Evolutionary conservation across 2,797 vertebrate species (phyloP).

Genomic region (Lepilemur septentrionalis): DNA sequence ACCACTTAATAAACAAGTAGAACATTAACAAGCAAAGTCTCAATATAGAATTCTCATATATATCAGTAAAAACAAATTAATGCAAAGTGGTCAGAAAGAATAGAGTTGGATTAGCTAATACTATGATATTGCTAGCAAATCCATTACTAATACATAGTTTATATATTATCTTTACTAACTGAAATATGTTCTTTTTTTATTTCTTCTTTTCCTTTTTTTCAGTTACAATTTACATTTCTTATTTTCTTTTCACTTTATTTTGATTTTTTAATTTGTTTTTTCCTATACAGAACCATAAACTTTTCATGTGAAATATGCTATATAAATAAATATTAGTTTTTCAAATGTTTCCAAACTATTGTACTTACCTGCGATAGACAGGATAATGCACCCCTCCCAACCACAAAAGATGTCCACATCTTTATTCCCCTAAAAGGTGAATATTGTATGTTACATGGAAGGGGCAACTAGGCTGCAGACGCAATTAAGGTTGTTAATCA

Average conservation of each 20-base stretch:
- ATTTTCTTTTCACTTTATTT: background rate
- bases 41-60: background rate
- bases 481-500: background rate
- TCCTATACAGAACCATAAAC: background rate
- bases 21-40: background rate
- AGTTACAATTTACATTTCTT: background rate
- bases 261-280: background rate
- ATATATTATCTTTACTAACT: background rate
- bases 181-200: background rate
- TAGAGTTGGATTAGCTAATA: background rate
- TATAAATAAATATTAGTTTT: background rate
- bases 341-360: background rate
- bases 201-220: background rate
- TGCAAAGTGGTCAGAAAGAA: background rate
- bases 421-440: background rate
- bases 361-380: background rate
- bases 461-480: background rate
- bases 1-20: background rate
- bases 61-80: background rate
- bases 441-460: background rate
- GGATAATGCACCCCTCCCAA: accelerated
- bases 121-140: background rate
- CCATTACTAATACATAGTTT: background rate
- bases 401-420: background rate
- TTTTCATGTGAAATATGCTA: background rate